Conservation (phyloP, 2,113 vertebrate species). For the Notarius quadriscutis region DNA sequence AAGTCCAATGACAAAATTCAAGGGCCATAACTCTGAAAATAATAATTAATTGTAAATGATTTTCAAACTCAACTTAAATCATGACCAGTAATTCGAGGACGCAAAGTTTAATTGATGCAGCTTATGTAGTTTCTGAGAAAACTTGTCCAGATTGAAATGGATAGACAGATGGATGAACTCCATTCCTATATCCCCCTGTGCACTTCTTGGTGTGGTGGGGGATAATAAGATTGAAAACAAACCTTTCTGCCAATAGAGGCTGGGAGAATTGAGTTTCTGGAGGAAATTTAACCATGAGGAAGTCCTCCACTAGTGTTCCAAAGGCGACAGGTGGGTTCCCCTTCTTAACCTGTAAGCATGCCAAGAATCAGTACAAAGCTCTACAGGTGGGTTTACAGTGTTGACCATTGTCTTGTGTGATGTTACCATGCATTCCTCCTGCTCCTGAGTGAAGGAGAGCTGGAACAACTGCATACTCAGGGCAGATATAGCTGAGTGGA, state of each 20-base stretch:
- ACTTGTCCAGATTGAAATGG: too few relatives aligned
- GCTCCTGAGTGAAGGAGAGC: slow-evolving; percentile 60
- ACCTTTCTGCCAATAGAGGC: slow-evolving; percentile 68
- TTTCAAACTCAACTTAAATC: too few relatives aligned
- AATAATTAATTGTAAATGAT: too few relatives aligned
- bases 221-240: slow-evolving; percentile 14
- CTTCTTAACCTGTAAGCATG: slow-evolving; percentile 52
- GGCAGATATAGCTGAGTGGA: slow-evolving; percentile 70
- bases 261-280: slow-evolving; percentile 62
- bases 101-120: too few relatives aligned
- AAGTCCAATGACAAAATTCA: too few relatives aligned
- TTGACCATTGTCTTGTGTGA: not conserved
- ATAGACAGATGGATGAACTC: too few relatives aligned
- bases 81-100: too few relatives aligned
- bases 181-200: too few relatives aligned
- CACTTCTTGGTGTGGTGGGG: too few relatives aligned
- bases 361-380: not conserved
- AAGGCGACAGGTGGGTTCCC: slow-evolving; percentile 33
- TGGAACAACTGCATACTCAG: slow-evolving; percentile 70
- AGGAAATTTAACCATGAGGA: slow-evolving; percentile 67
- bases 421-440: slow-evolving; percentile 22
- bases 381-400: not conserved
- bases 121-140: too few relatives aligned
- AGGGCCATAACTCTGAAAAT: too few relatives aligned
- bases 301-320: slow-evolving; percentile 67